Percentiles rank a stretch among this genome's conserved stretches.
Evolutionary conservation across 2,113 vertebrate genomes (phyloP).

Genomic region (Theristicus caerulescens): DNA sequence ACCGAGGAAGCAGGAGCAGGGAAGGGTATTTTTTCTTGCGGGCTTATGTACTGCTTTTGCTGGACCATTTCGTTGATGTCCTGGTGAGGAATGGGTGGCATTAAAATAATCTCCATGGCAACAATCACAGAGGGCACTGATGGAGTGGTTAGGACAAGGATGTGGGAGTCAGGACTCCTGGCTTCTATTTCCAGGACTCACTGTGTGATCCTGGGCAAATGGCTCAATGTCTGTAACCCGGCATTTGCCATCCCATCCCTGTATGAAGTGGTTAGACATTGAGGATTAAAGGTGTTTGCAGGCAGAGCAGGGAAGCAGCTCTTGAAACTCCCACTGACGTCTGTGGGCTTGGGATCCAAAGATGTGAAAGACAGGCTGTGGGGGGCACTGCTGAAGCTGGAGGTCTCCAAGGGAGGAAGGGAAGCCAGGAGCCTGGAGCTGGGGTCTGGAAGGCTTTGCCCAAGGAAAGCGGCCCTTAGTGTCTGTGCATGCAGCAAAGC

Average conservation of each 20-base stretch:
- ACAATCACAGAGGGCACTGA: background rate
- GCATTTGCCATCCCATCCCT: background rate
- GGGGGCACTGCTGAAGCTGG: background rate
- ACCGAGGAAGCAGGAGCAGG: background rate
- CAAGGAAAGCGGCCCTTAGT: background rate
- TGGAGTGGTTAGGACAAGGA: background rate
- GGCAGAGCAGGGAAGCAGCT: background rate
- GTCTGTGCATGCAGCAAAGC: background rate
- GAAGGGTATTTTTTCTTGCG: background rate
- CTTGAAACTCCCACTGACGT: background rate
- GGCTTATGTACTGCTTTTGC: background rate
- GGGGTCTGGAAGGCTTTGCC: background rate
- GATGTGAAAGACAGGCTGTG: background rate
- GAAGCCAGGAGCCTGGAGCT: background rate
- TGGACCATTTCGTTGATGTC: background rate
- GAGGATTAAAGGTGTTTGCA: background rate
- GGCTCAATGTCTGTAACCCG: background rate
- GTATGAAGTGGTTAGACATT: background rate
- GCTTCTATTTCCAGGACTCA: background rate
- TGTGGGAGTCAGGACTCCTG: background rate
- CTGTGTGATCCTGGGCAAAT: background rate
- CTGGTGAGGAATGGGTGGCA: background rate
- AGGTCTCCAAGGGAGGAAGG: background rate
- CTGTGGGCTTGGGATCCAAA: background rate
- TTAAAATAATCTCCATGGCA: conserved; percentile 4